Percentiles rank a stretch among this genome's conserved stretches.
phyloP scores from a whole-genome alignment of 1,140 invertebrate genomes.

The Heliconius congener region DNA sequence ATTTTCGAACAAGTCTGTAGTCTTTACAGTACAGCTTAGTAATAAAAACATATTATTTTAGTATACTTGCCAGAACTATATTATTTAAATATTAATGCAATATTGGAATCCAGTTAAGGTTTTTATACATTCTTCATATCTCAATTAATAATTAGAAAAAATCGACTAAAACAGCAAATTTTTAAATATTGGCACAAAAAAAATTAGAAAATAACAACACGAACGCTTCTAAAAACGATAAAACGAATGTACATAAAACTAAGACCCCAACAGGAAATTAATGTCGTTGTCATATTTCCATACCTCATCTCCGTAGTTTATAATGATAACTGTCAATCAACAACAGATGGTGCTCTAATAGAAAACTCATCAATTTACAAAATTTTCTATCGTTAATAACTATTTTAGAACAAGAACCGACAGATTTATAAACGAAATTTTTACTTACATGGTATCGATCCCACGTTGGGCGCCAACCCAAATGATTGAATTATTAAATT shows the following conservation, averaged over 20 bases:
- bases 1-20: too few species aligned
- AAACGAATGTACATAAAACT: neutral
- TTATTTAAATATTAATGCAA: too few species aligned
- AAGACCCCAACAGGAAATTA: slow-evolving; percentile 15
- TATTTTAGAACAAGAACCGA: slow-evolving; percentile 14
- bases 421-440: neutral
- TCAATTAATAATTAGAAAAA: too few species aligned
- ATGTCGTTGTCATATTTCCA: slow-evolving; percentile 2
- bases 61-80: too few species aligned
- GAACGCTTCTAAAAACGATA: neutral
- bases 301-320: slow-evolving; percentile 12
- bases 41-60: too few species aligned
- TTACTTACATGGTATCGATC: neutral
- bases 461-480: slow-evolving; percentile 10
- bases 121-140: too few species aligned
- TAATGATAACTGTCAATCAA: slow-evolving; percentile 32
- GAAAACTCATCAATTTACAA: slow-evolving; percentile 30
- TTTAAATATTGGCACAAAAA: neutral
- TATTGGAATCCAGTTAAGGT: too few species aligned
- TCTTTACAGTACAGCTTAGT: too few species aligned
- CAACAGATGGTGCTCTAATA: slow-evolving; percentile 22
- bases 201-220: neutral
- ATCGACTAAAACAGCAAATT: too few species aligned
- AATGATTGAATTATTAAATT: neutral
- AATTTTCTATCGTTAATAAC: slow-evolving; percentile 18